A percentile compares a stretch with the other conserved stretches of the same genome.
phyloP scores from a whole-genome alignment of 2,113 vertebrate species.

The Sinosuthora webbiana region DNA sequence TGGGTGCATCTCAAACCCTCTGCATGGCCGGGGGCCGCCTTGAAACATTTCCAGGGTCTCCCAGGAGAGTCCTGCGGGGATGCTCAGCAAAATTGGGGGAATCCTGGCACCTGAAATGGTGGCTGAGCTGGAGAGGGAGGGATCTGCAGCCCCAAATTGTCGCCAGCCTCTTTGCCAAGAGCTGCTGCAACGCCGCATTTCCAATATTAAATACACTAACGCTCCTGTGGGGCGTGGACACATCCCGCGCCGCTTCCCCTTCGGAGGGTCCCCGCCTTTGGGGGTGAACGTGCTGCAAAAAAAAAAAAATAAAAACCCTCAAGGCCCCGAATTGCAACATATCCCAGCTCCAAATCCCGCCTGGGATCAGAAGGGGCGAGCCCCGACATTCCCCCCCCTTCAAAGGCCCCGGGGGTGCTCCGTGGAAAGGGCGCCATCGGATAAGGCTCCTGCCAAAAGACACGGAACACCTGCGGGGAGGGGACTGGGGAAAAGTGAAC shows the following conservation, averaged over 20 bases:
- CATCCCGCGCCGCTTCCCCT: accelerated
- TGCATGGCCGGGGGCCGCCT: neutral
- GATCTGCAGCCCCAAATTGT: too few relatives aligned
- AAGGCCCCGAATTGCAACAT: neutral
- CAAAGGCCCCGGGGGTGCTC: neutral
- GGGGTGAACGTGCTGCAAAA: neutral
- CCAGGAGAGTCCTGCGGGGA: accelerated
- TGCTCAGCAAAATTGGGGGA: accelerated
- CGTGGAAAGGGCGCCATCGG: neutral
- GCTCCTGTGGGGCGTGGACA: accelerated
- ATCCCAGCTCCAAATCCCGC: constrained; percentile 29
- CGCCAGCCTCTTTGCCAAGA: too few relatives aligned
- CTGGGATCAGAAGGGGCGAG: constrained; percentile 26
- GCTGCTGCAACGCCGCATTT: neutral
- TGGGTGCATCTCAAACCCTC: accelerated
- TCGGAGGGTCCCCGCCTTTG: neutral
- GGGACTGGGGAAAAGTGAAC: neutral
- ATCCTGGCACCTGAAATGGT: neutral
- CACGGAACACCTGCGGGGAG: neutral
- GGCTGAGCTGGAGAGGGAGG: neutral
- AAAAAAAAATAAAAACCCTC: neutral
- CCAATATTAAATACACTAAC: neutral
- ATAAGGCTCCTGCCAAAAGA: constrained; percentile 6
- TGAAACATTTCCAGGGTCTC: neutral
- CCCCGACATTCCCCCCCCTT: neutral